Conservation (phyloP, 1,140 invertebrate genomes). For the Doryteuthis pealeii region DNA sequence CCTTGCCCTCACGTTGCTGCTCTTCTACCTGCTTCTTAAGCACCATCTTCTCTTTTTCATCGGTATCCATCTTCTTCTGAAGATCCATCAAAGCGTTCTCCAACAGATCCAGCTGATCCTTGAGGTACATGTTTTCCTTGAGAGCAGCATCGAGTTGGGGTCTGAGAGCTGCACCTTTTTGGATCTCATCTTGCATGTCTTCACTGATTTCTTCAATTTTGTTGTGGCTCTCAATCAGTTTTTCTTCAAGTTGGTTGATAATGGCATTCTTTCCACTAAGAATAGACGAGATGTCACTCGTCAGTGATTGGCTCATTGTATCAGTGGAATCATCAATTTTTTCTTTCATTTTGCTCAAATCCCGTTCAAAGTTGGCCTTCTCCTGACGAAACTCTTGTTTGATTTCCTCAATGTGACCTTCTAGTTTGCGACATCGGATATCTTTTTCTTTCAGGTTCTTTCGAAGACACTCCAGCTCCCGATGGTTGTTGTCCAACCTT, state of each 20-base stretch:
- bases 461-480: constrained; percentile 31
- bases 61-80: constrained; percentile 31
- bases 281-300: constrained; percentile 46
- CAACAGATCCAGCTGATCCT: constrained; percentile 38
- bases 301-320: constrained; percentile 41
- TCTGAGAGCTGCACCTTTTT: constrained; percentile 40
- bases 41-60: constrained; percentile 41
- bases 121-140: constrained; percentile 36
- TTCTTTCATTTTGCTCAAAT: constrained; percentile 46
- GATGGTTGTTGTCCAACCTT: constrained; percentile 44
- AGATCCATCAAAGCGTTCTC: constrained; percentile 38
- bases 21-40: constrained; percentile 44
- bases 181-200: constrained; percentile 44
- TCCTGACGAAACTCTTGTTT: constrained; percentile 47
- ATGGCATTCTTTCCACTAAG: constrained; percentile 50
- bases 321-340: constrained; percentile 38
- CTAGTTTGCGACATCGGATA: constrained; percentile 37
- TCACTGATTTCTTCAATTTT: constrained; percentile 49
- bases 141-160: constrained; percentile 36
- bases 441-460: constrained; percentile 46
- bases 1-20: constrained; percentile 7
- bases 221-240: constrained; percentile 51
- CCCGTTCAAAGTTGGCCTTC: constrained; percentile 48
- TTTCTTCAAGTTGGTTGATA: constrained; percentile 53
- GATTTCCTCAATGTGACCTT: constrained; percentile 43